Evolutionary conservation across 1,140 invertebrate species (phyloP).

Genomic region (Drosophila rhopaloa): DNA sequence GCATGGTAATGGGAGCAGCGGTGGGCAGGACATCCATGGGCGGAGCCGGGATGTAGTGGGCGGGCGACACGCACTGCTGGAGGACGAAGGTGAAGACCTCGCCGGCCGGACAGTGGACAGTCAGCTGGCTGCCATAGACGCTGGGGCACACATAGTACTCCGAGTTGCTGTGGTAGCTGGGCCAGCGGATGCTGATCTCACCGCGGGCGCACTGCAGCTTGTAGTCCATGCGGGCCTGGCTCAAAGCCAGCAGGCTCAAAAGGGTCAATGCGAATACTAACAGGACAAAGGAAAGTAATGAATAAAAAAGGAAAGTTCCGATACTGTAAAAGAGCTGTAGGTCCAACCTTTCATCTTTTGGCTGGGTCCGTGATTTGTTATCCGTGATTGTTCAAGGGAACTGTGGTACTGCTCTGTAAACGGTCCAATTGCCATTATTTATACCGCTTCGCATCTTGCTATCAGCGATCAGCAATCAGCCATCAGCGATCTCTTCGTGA

Average conservation of each 20-base stretch:
- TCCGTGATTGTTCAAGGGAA: constrained; percentile 60
- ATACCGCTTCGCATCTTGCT: constrained; percentile 50
- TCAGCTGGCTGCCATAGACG: constrained; percentile 57
- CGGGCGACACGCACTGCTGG: constrained; percentile 64
- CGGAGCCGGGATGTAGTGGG: constrained; percentile 70
- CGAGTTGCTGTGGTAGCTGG: constrained; percentile 77
- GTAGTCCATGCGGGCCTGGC: constrained; percentile 66
- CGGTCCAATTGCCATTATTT: constrained; percentile 60
- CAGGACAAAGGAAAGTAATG: background rate
- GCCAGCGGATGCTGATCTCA: constrained; percentile 80
- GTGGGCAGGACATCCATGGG: constrained; percentile 61
- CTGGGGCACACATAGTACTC: constrained; percentile 73
- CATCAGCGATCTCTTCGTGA: constrained; percentile 44
- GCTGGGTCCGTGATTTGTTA: constrained; percentile 28
- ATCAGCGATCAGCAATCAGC: constrained; percentile 41
- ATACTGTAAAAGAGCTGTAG: background rate
- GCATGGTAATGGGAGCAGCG: constrained; percentile 50
- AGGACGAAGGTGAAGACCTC: constrained; percentile 81
- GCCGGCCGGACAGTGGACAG: constrained; percentile 62
- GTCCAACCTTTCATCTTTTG: constrained; percentile 64
- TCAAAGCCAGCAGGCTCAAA: constrained; percentile 60
- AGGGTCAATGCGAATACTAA: constrained; percentile 66
- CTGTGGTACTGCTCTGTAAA: constrained; percentile 63
- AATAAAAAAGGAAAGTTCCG: background rate
- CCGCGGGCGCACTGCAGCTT: constrained; percentile 63